These are phyloP conservation scores for Mimas tiliae DNA, from an alignment of 2,888 invertebrate genomes.

Conservation along the genomic window DNA sequence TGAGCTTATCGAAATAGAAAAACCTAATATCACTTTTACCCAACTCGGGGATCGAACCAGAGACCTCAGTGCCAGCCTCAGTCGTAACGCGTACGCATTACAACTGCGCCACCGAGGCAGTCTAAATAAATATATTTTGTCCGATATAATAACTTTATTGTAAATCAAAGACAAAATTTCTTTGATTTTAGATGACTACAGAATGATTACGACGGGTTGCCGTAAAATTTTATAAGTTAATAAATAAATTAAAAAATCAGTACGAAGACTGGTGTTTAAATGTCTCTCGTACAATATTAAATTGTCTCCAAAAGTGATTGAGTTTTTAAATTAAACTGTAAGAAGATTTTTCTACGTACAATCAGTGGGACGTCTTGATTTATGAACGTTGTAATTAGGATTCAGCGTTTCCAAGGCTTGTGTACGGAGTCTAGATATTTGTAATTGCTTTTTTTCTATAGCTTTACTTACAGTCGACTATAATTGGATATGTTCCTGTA, in stretches of 20 bases:
- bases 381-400: constrained; percentile 18
- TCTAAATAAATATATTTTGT: too few species aligned
- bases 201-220: background rate
- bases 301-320: constrained; percentile 21
- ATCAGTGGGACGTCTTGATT: constrained; percentile 25
- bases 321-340: constrained; percentile 23
- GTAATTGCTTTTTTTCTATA: background rate
- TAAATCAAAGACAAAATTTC: too few species aligned
- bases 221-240: background rate
- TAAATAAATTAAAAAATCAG: background rate
- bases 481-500: background rate
- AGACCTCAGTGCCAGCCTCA: too few species aligned
- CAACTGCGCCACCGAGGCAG: too few species aligned
- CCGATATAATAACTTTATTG: too few species aligned
- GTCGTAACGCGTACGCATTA: too few species aligned
- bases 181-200: too few species aligned
- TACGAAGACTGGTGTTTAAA: constrained; percentile 1
- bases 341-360: constrained; percentile 17
- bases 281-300: constrained; percentile 10
- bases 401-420: background rate
- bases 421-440: background rate
- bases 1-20: too few species aligned
- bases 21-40: too few species aligned
- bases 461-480: background rate
- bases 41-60: too few species aligned